phyloP scores from a whole-genome alignment of 2,113 vertebrate genomes.

The Phainopepla nitens region DNA sequence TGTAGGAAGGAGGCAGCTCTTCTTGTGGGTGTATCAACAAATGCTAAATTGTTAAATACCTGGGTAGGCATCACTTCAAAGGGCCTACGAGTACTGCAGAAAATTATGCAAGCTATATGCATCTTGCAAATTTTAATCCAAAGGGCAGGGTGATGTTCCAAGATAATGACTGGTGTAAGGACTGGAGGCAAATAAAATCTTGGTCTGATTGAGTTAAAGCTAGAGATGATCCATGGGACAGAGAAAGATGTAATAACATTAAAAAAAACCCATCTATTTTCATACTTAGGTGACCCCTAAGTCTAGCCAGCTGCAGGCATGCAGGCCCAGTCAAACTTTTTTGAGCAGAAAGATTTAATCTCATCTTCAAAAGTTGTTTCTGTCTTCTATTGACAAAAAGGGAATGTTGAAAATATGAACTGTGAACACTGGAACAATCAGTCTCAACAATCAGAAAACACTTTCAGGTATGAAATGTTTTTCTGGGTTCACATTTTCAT shows the following conservation, averaged over 20 bases:
- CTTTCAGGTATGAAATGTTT: neutral
- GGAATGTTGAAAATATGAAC: neutral
- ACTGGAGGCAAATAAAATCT: neutral
- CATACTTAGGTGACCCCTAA: neutral
- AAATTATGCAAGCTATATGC: neutral
- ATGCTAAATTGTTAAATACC: neutral
- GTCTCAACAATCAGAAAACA: neutral
- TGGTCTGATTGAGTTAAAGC: neutral
- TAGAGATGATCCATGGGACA: neutral
- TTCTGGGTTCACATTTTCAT: neutral
- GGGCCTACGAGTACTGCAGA: neutral
- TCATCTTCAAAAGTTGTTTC: neutral
- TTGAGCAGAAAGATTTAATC: neutral
- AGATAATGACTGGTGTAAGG: neutral
- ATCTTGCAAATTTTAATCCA: neutral
- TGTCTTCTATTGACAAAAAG: neutral
- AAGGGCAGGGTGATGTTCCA: neutral
- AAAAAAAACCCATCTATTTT: neutral
- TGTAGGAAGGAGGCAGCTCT: neutral
- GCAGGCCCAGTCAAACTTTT: neutral
- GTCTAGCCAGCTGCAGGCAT: neutral
- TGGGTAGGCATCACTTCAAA: neutral
- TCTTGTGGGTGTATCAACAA: neutral
- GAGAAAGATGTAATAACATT: neutral
- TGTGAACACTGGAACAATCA: neutral